A percentile compares a stretch with the other conserved stretches of the same genome.
phyloP scores from a whole-genome alignment of 2,888 invertebrate species.

The Drosophila pseudotakahashii region DNA sequence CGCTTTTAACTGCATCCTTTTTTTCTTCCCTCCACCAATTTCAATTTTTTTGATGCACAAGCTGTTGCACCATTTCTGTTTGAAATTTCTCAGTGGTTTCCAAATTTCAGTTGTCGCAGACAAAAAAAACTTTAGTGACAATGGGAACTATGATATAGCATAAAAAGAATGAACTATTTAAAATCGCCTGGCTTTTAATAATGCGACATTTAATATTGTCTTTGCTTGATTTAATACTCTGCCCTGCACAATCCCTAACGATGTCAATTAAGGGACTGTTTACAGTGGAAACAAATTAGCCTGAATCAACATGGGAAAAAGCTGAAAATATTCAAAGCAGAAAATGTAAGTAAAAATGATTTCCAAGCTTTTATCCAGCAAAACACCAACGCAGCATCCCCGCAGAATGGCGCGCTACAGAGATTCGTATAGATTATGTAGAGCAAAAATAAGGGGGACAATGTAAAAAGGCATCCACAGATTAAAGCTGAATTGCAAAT shows the following conservation, averaged over 20 bases:
- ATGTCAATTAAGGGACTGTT: constrained; percentile 11
- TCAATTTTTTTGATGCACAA: not conserved
- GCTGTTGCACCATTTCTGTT: not conserved
- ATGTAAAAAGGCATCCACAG: not conserved
- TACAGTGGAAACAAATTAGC: constrained; percentile 25
- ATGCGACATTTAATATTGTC: not conserved
- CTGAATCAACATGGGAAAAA: constrained; percentile 30
- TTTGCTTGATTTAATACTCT: not conserved
- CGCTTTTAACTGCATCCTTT: not conserved
- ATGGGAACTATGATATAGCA: no score
- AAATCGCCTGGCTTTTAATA: no score
- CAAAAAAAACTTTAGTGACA: not conserved
- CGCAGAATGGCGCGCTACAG: not conserved
- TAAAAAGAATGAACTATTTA: no score
- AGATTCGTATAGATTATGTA: constrained; percentile 2
- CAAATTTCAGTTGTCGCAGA: not conserved
- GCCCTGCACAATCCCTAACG: not conserved
- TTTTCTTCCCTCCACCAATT: not conserved
- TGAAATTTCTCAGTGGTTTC: not conserved
- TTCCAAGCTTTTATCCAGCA: not conserved
- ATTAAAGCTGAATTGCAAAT: constrained; percentile 4
- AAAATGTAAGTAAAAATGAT: not conserved
- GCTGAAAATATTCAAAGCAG: constrained; percentile 6
- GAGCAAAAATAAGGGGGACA: not conserved
- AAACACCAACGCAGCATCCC: not conserved